These are phyloP conservation scores for Pinctada fucata DNA, from an alignment of 2,888 invertebrate genomes.

Conservation along the genomic window DNA sequence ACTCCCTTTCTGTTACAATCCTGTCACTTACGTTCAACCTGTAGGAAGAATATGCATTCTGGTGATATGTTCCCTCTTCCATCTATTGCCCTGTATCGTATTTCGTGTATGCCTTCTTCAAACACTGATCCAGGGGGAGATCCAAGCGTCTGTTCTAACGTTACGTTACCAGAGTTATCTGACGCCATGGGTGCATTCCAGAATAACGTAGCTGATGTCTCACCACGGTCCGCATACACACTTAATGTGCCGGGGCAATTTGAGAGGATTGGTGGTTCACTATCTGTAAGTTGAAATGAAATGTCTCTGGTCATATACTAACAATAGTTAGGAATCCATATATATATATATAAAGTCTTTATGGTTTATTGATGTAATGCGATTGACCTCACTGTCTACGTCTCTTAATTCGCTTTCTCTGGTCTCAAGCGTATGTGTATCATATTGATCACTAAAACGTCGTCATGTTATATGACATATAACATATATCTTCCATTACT, in stretches of 20 bases:
- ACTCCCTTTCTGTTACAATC: no score
- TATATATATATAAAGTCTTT: neutral
- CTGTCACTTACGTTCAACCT: slow-evolving; percentile 28
- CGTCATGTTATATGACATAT: no score
- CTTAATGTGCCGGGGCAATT: slow-evolving; percentile 20
- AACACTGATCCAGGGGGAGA: slow-evolving; percentile 7
- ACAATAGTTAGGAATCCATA: no score
- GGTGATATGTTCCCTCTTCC: slow-evolving; percentile 25
- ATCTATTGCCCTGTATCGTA: slow-evolving; percentile 29
- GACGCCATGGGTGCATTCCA: slow-evolving; percentile 31
- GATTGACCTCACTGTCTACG: no score
- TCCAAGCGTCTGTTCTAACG: slow-evolving; percentile 16
- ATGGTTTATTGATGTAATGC: no score
- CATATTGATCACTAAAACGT: no score
- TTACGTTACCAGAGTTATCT: slow-evolving; percentile 29
- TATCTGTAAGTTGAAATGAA: slow-evolving; percentile 4
- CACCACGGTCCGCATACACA: slow-evolving; percentile 22
- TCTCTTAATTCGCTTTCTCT: no score
- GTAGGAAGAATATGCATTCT: slow-evolving; percentile 26
- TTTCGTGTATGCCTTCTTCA: slow-evolving; percentile 10
- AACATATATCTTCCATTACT: no score
- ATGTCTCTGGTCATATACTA: no score
- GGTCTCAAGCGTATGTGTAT: no score
- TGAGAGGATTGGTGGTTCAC: slow-evolving; percentile 13
- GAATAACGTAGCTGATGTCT: slow-evolving; percentile 2